Base-by-base conservation (phyloP, 64 coral and sea anemone species). In the Pocillopora damicornis region DNA sequence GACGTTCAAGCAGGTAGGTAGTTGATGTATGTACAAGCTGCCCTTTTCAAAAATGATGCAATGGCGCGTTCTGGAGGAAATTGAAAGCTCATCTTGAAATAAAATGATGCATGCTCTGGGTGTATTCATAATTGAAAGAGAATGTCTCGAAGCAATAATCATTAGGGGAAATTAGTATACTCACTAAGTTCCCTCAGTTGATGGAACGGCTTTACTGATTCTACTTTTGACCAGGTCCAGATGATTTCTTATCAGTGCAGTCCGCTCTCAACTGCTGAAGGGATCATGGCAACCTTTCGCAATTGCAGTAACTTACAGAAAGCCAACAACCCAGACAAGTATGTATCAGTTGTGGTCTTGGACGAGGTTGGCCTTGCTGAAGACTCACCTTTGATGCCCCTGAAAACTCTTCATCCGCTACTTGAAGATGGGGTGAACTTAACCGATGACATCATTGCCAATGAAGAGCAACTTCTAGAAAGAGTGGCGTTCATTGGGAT, bases 181-280 rank as follows among this genome's bases (percentile, higher is more conserved):
- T 69, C 1, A n/a, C 10, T 5, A 18, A 69, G 20, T 2, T 0
- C 17, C 18, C 22, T n/a, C 66, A n/a, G 20, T 67, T 15, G 9
- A 18, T 23, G 23, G 22, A 5, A 15, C 15, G 13, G 15, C 22
- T 10, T 57, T 9, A 22, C 14, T 83, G 37, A 25, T 75, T 91
- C 17, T 58, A 1, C 22, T 13, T 81, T 63, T n/a, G 1, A 56
- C 58, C 61, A 98, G 95, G 91, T 92, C 65, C 91, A 98, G 60
- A 90, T 98, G 91, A 88, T 83, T 35, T 98, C 95, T 2, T 98
- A 98, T 30, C 95, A 98, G 16, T 98, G 95, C 74, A 98, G 95
- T 58, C 95, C 95, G 5, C 91, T 98, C 51, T 98, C 95, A 60
- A 98, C 95, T 16, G 79, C 95, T 20, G 95, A 98, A 15, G 95